These are phyloP conservation scores for Mercenaria mercenaria DNA, from an alignment of 1,140 invertebrate species.

Conservation along the genomic window DNA sequence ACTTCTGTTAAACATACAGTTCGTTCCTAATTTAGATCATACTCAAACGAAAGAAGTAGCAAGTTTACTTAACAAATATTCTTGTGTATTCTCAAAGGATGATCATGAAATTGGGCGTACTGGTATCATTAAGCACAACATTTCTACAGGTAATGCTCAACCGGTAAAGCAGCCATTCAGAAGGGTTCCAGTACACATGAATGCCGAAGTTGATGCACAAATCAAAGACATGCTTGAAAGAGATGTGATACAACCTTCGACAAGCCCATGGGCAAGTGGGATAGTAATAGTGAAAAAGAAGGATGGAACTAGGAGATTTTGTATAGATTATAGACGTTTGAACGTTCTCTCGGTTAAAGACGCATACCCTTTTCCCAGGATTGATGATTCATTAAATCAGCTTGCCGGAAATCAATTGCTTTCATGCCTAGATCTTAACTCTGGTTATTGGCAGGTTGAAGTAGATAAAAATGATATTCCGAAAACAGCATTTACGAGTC, in stretches of 20 bases:
- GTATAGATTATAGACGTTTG: background rate
- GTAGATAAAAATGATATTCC: slow-evolving; percentile 78
- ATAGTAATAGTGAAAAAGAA: background rate
- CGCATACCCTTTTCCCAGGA: background rate
- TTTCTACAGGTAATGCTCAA: background rate
- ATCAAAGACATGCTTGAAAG: background rate
- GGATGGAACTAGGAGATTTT: background rate
- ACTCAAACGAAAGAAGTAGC: too few relatives aligned
- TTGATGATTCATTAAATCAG: background rate
- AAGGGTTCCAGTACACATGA: background rate
- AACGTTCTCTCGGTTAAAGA: background rate
- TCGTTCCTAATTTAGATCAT: background rate
- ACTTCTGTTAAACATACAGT: background rate
- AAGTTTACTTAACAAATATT: too few relatives aligned
- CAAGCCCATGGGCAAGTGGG: background rate
- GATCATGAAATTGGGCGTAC: slow-evolving; percentile 54
- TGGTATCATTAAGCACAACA: background rate
- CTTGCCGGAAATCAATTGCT: background rate
- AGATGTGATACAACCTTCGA: background rate
- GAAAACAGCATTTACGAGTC: slow-evolving; percentile 75
- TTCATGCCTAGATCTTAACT: background rate
- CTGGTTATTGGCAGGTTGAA: slow-evolving; percentile 81
- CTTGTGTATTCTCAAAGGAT: background rate
- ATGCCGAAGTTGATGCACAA: background rate
- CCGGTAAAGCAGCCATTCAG: background rate